A percentile compares a stretch with the other conserved stretches of the same genome.
Evolutionary conservation across 2,113 vertebrate genomes (phyloP).

Genomic region (Butastur rufipennis): DNA sequence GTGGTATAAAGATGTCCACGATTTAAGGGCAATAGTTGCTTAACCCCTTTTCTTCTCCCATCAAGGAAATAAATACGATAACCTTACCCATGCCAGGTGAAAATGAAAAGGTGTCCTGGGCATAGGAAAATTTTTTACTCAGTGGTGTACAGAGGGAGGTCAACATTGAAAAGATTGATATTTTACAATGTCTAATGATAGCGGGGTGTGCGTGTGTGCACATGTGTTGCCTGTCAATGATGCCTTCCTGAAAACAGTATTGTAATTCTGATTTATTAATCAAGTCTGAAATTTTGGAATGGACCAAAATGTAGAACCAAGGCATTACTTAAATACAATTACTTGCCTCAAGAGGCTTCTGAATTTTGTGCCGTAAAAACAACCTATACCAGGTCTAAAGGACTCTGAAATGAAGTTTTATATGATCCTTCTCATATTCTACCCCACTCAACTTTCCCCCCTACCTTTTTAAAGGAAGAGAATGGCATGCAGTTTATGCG

Average conservation of each 20-base stretch:
- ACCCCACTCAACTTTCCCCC: neutral
- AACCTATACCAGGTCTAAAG: neutral
- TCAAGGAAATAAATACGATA: neutral
- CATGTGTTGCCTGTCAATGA: neutral
- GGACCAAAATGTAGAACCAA: neutral
- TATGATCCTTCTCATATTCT: neutral
- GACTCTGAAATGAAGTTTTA: neutral
- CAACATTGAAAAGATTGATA: neutral
- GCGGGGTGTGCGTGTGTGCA: rapidly evolving
- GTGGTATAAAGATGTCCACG: neutral
- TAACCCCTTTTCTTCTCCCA: neutral
- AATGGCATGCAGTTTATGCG: neutral
- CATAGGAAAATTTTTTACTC: neutral
- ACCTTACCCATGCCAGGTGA: neutral
- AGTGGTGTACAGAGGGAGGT: neutral
- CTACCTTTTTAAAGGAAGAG: neutral
- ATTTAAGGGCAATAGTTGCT: neutral
- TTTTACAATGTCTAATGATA: neutral
- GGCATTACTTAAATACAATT: neutral
- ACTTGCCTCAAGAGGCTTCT: neutral
- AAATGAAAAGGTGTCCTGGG: neutral
- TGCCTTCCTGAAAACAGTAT: neutral
- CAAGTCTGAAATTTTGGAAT: neutral
- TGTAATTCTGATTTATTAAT: neutral
- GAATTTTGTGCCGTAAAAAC: neutral